Conservation (phyloP, 2,888 invertebrate genomes). For the Orchestes rusci region DNA sequence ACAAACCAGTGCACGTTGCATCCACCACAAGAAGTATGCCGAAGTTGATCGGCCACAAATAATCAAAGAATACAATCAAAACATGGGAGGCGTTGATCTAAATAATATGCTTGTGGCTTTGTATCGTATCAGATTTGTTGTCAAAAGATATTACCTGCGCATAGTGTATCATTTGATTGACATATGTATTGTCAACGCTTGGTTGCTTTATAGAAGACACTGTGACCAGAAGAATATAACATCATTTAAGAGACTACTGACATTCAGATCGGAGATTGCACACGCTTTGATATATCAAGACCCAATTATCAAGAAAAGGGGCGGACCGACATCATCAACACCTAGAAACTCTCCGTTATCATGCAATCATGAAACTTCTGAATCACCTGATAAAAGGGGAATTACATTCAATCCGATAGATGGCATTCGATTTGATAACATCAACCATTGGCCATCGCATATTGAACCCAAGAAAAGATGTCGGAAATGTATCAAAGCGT, state of each 20-base stretch:
- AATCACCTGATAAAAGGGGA: neutral
- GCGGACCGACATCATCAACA: neutral
- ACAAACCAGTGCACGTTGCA: slow-evolving; percentile 7
- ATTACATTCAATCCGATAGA: neutral
- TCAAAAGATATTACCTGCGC: slow-evolving; percentile 1
- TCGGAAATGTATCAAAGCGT: slow-evolving; percentile 2
- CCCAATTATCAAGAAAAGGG: neutral
- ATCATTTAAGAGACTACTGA: no score
- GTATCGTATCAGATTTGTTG: neutral
- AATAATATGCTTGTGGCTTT: slow-evolving; percentile 4
- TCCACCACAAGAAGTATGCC: neutral
- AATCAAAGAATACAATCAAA: slow-evolving; percentile 1
- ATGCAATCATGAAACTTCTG: no score
- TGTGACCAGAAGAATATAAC: no score
- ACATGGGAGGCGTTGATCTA: slow-evolving; percentile 1
- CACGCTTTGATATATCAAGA: neutral
- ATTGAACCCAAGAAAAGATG: slow-evolving; percentile 4
- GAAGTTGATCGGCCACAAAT: neutral
- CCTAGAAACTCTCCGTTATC: neutral
- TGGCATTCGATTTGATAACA: neutral
- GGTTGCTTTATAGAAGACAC: slow-evolving; percentile 2
- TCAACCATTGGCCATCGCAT: slow-evolving; percentile 1
- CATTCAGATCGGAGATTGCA: no score
- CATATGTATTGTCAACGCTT: neutral
- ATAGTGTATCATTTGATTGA: slow-evolving; percentile 4